A percentile compares a stretch with the other conserved stretches of the same genome.
Evolutionary conservation across 2,113 vertebrate genomes (phyloP).

Genomic region (Phalacrocorax brasilianus): DNA sequence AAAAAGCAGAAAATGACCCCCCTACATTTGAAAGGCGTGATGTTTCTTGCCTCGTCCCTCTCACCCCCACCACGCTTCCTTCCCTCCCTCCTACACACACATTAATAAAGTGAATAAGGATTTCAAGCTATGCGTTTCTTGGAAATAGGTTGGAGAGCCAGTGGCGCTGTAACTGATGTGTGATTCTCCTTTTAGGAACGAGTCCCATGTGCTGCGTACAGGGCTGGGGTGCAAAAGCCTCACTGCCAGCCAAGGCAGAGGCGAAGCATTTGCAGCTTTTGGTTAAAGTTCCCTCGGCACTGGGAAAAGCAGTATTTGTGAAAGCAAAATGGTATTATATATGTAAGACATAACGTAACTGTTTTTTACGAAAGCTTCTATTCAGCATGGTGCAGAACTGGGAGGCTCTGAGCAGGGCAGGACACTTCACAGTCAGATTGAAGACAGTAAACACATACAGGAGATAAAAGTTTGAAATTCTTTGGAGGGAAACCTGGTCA

Average conservation of each 20-base stretch:
- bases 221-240: background rate
- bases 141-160: background rate
- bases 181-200: constrained; percentile 9
- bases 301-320: background rate
- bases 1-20: constrained; percentile 8
- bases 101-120: background rate
- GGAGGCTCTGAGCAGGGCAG: background rate
- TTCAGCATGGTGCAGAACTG: background rate
- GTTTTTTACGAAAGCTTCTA: background rate
- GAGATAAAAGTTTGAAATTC: background rate
- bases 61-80: background rate
- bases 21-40: constrained; percentile 20
- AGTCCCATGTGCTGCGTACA: background rate
- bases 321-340: background rate
- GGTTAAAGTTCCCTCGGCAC: background rate
- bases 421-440: background rate
- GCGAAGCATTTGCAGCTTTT: background rate
- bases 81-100: constrained; percentile 7
- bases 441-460: background rate
- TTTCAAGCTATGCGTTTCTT: constrained; percentile 38
- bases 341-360: background rate
- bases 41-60: constrained; percentile 23
- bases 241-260: background rate
- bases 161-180: background rate
- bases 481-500: background rate